Evolutionary conservation across 2,113 vertebrate genomes (phyloP), one percentile per base, ranked within the genome.

Genomic region (Apaloderma vittatum): DNA sequence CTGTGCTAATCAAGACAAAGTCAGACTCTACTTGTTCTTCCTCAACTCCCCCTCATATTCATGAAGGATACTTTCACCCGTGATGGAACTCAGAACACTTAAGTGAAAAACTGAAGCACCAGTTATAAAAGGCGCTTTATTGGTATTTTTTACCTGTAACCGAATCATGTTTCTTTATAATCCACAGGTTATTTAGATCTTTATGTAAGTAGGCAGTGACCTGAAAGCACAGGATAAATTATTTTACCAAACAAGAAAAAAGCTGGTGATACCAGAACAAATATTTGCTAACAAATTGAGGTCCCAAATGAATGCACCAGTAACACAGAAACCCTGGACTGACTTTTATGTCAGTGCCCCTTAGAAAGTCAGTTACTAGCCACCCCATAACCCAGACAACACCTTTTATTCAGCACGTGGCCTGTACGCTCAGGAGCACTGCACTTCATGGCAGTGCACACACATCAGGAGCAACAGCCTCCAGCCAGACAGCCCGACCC

Each of bases 131-230:
- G 26, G 18, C 27, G 86, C 11, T 73, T 75, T 27, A 66, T 2
- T 68, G 24, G 14, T 65, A 76, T 77, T 91, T 71, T 63, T 99
- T 98, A 99, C 99, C 98, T 93, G 98, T 81, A 70, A 97, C 97
- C 15, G 96, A 61, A 72, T 98, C 97, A 51, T 95, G 98, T 89
- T 98, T 99, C 97, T 99, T 99, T 97, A 99, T 98, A 83, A 99
- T 98, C 99, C 99, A 99, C 86, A 99, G 74, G 95, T 99, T 99
- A 98, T 99, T 99, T 85, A 98, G 98, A 97, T 99, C 99, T 88
- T 99, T 99, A 95, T 99, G 99, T 62, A 99, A 98, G 94, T 99
- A 99, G 34, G 99, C 98, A 58, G 99, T 99, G 83, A 99, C 99
- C 99, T 99, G 95, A 77, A 95, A 94, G 62, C n/a, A 92, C 23